phyloP scores from a whole-genome alignment of 2,113 vertebrate genomes.

The Narcine bancroftii region DNA sequence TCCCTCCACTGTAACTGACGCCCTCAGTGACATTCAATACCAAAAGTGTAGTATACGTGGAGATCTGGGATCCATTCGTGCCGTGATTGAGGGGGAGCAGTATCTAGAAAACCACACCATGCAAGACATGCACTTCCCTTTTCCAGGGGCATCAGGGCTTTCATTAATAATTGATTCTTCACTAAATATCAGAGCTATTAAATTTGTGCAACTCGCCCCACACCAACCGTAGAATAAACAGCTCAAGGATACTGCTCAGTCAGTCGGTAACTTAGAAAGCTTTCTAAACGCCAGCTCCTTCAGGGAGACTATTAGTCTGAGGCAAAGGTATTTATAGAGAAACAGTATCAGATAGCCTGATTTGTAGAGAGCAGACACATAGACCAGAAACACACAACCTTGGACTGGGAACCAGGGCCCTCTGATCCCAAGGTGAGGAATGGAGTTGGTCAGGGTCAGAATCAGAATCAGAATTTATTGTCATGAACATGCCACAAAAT shows the following conservation, averaged over 20 bases:
- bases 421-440: neutral
- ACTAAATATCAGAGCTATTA: neutral
- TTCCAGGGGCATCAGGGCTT: no score
- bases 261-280: neutral
- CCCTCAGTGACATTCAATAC: no score
- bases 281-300: neutral
- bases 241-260: neutral
- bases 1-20: no score
- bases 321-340: neutral
- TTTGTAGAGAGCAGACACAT: neutral
- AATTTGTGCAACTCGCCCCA: neutral
- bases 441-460: no score
- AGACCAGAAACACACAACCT: neutral
- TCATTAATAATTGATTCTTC: neutral
- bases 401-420: neutral
- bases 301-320: constrained; percentile 14
- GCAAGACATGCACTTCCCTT: neutral
- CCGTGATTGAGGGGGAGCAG: no score
- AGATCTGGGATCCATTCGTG: no score
- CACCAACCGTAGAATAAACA: neutral
- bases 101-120: no score
- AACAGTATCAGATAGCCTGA: neutral
- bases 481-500: no score
- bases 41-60: no score
- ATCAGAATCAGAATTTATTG: no score